Percentiles rank a stretch among this genome's conserved stretches.
phyloP scores from a whole-genome alignment of 2,797 vertebrate species.

The Thunnus albacares region DNA sequence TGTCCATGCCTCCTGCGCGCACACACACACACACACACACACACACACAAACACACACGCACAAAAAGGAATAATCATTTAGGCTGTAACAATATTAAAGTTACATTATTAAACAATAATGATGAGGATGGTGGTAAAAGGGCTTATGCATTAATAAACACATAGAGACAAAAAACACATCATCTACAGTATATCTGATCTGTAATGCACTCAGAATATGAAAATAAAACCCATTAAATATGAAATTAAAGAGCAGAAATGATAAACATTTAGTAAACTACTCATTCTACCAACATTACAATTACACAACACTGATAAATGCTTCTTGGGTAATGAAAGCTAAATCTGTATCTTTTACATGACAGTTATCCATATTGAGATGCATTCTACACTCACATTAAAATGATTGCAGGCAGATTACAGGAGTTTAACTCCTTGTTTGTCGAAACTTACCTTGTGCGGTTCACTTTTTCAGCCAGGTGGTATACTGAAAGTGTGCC shows the following conservation, averaged over 20 bases:
- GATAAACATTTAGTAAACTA: not conserved
- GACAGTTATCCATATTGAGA: not conserved
- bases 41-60: not conserved
- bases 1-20: slow-evolving; percentile 74
- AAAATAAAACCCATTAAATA: not conserved
- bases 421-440: not conserved
- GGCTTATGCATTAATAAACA: slow-evolving; percentile 9
- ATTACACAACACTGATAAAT: not conserved
- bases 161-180: slow-evolving; percentile 7
- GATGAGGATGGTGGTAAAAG: slow-evolving; percentile 3
- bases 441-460: slow-evolving; percentile 53
- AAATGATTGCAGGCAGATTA: not conserved
- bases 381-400: not conserved
- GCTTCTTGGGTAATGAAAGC: not conserved
- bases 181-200: too few relatives aligned
- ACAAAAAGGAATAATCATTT: slow-evolving; percentile 20
- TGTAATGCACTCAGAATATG: not conserved
- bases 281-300: not conserved
- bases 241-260: not conserved
- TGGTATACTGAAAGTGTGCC: not conserved
- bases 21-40: slow-evolving; percentile 5
- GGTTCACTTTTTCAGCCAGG: slow-evolving; percentile 23
- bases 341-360: not conserved
- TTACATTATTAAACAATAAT: slow-evolving; percentile 61
- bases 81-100: slow-evolving; percentile 57